These are phyloP conservation scores for Ruditapes philippinarum DNA, from an alignment of 1,140 invertebrate species.

Conservation along the genomic window DNA sequence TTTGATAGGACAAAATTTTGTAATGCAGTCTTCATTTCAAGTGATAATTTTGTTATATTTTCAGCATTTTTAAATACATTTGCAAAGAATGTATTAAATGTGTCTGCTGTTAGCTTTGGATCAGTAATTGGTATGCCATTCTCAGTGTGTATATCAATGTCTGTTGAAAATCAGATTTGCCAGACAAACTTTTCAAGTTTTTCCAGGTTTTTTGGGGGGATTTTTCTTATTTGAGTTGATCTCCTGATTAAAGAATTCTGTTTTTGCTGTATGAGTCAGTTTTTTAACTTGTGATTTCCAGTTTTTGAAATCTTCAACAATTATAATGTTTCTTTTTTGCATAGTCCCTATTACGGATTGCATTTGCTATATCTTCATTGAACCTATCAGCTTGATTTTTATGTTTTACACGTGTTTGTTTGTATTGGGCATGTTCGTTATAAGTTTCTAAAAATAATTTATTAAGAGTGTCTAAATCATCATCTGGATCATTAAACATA, in stretches of 20 bases:
- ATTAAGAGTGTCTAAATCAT: background rate
- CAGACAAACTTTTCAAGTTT: background rate
- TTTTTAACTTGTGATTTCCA: background rate
- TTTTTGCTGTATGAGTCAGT: background rate
- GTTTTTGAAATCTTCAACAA: background rate
- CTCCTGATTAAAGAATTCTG: background rate
- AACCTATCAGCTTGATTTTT: background rate
- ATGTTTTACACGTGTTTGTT: background rate
- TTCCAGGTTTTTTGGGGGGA: background rate
- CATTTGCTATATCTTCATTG: background rate
- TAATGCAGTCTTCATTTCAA: background rate
- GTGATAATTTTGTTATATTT: background rate
- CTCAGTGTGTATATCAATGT: background rate
- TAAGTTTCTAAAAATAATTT: background rate
- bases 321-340: background rate
- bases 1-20: background rate
- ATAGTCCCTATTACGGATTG: background rate
- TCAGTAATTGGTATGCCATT: background rate
- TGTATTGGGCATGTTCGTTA: background rate
- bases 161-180: background rate
- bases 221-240: background rate
- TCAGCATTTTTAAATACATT: slow-evolving; percentile 4
- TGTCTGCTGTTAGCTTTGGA: background rate
- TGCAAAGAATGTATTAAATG: background rate
- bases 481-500: background rate